Conservation (phyloP, 1,140 invertebrate genomes). For the Hylaeus anthracinus region DNA sequence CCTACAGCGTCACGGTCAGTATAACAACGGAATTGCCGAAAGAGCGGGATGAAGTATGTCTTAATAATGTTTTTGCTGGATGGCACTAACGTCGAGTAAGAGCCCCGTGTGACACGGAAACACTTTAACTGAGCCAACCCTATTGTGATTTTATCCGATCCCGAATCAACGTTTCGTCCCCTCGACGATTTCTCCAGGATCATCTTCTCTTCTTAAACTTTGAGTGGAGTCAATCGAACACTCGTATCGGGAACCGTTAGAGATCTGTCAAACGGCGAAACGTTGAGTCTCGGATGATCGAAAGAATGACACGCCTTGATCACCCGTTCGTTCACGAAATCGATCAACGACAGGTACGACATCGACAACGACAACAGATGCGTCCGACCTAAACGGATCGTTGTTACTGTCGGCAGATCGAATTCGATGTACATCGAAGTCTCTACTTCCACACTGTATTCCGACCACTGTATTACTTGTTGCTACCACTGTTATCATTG, state of each 20-base stretch:
- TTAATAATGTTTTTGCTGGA: slow-evolving; percentile 64
- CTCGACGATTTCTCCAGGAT: not conserved
- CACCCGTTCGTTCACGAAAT: slow-evolving; percentile 44
- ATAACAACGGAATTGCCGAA: slow-evolving; percentile 38
- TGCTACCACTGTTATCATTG: slow-evolving; percentile 69
- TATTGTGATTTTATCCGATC: slow-evolving; percentile 25
- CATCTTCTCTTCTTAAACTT: too few relatives aligned
- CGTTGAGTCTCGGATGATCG: slow-evolving; percentile 29
- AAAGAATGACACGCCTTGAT: slow-evolving; percentile 35
- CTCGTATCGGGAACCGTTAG: not conserved
- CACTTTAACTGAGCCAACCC: slow-evolving; percentile 40
- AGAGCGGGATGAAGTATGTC: slow-evolving; percentile 61
- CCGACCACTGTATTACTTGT: slow-evolving; percentile 70
- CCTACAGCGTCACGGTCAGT: slow-evolving; percentile 91
- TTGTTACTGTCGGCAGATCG: slow-evolving; percentile 48
- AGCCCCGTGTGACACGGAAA: slow-evolving; percentile 52
- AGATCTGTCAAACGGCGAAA: slow-evolving; percentile 5
- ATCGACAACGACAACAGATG: slow-evolving; percentile 23
- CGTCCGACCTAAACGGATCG: slow-evolving; percentile 19
- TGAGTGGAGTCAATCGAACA: too few relatives aligned
- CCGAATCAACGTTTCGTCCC: slow-evolving; percentile 44
- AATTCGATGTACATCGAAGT: slow-evolving; percentile 64
- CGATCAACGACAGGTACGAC: slow-evolving; percentile 47
- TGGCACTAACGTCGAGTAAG: slow-evolving; percentile 62
- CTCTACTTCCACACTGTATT: slow-evolving; percentile 80